Percentiles rank a stretch among this genome's conserved stretches.
These are phyloP conservation scores for Nemoura dubitans DNA, from an alignment of 2,888 invertebrate species.

Conservation along the genomic window DNA sequence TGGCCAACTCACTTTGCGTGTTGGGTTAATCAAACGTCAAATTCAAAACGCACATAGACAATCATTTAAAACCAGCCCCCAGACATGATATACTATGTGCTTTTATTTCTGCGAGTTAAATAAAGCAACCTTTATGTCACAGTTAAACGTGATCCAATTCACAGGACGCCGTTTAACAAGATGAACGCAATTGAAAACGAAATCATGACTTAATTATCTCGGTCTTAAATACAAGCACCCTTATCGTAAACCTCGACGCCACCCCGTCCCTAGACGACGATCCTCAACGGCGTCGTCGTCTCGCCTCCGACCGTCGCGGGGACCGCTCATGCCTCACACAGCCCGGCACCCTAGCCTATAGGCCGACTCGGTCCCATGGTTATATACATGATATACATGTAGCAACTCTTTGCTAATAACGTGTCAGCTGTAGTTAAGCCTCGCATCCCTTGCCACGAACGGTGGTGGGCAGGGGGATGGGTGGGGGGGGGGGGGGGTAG, in stretches of 20 bases:
- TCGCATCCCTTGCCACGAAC: conserved; percentile 28
- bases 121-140: too few relatives aligned
- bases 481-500: conserved; percentile 44
- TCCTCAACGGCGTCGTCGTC: not conserved
- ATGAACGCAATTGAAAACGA: too few relatives aligned
- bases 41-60: too few relatives aligned
- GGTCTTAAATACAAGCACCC: too few relatives aligned
- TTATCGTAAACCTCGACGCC: not conserved
- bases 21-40: too few relatives aligned
- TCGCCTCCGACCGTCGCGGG: not conserved
- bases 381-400: conserved; percentile 7
- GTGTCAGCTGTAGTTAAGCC: conserved; percentile 47
- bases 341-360: not conserved
- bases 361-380: not conserved
- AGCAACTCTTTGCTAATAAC: conserved; percentile 50
- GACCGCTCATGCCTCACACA: not conserved
- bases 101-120: too few relatives aligned
- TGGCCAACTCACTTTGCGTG: too few relatives aligned
- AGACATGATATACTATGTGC: too few relatives aligned
- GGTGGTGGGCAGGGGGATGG: conserved; percentile 53
- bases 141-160: too few relatives aligned
- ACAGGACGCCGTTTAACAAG: too few relatives aligned
- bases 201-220: too few relatives aligned
- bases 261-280: not conserved
- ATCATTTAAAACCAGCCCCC: too few relatives aligned